Percentiles rank a stretch among this genome's conserved stretches.
Conservation (phyloP, 2,888 invertebrate species). For the Spicauda simplicius region DNA sequence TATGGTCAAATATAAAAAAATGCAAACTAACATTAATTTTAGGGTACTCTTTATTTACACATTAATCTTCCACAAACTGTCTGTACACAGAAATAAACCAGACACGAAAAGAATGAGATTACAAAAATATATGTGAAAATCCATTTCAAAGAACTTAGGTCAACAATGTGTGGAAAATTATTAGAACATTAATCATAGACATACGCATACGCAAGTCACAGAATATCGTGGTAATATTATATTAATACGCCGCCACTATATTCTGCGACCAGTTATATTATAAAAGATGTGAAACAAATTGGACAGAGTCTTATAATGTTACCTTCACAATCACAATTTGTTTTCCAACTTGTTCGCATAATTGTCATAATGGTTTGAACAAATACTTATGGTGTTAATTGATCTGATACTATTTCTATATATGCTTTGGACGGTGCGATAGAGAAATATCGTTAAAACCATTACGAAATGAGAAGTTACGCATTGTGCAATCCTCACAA, state of each 20-base stretch:
- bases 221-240: slow-evolving; percentile 55
- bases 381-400: slow-evolving; percentile 41
- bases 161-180: slow-evolving; percentile 65
- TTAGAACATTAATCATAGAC: slow-evolving; percentile 37
- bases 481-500: slow-evolving; percentile 49
- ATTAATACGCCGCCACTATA: slow-evolving; percentile 48
- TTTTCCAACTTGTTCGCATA: slow-evolving; percentile 58
- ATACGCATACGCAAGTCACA: slow-evolving; percentile 69
- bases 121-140: background rate
- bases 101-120: background rate
- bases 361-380: slow-evolving; percentile 65
- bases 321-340: slow-evolving; percentile 42
- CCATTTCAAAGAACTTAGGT: background rate
- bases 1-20: slow-evolving; percentile 43
- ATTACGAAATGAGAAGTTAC: slow-evolving; percentile 52
- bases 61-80: slow-evolving; percentile 66
- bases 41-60: slow-evolving; percentile 70
- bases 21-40: slow-evolving; percentile 52
- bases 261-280: slow-evolving; percentile 54
- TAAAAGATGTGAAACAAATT: slow-evolving; percentile 54
- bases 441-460: slow-evolving; percentile 61
- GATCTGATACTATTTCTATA: slow-evolving; percentile 9
- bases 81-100: slow-evolving; percentile 9
- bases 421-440: slow-evolving; percentile 27
- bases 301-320: slow-evolving; percentile 33